Evolutionary conservation across 2,113 vertebrate genomes (phyloP).

Genomic region (Nycticebus coucang): DNA sequence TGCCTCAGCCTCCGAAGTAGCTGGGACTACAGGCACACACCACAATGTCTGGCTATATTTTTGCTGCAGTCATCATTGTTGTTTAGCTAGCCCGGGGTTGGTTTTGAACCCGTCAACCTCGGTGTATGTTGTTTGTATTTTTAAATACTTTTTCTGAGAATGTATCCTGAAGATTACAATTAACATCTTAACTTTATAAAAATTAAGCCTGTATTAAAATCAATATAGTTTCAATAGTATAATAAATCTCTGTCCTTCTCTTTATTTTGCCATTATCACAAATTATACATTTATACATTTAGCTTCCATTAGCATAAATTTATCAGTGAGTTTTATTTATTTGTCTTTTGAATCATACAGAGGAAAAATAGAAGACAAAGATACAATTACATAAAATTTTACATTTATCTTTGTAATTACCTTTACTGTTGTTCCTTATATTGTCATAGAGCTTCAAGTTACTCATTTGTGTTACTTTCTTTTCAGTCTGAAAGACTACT

Average conservation of each 20-base stretch:
- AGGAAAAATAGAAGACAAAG: not conserved
- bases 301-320: not conserved
- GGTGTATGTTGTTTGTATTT: too few relatives aligned
- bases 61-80: too few relatives aligned
- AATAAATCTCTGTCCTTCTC: not conserved
- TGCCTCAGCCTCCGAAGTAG: too few relatives aligned
- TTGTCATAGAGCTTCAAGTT: not conserved
- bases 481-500: not conserved
- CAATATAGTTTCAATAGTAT: not conserved
- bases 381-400: not conserved
- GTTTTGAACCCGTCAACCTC: too few relatives aligned
- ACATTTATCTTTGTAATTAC: not conserved
- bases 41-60: too few relatives aligned
- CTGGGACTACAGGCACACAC: too few relatives aligned
- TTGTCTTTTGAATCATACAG: not conserved
- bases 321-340: not conserved
- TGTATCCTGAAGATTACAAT: not conserved
- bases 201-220: slow-evolving; percentile 4
- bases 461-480: not conserved
- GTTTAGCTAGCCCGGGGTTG: too few relatives aligned
- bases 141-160: not conserved
- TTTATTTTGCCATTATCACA: not conserved
- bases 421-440: not conserved
- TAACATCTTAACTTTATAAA: slow-evolving; percentile 2
- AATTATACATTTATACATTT: not conserved